Evolutionary conservation across 2,888 invertebrate genomes (phyloP), one percentile per base, ranked within the genome.

Genomic region (Polyploca ridens): DNA sequence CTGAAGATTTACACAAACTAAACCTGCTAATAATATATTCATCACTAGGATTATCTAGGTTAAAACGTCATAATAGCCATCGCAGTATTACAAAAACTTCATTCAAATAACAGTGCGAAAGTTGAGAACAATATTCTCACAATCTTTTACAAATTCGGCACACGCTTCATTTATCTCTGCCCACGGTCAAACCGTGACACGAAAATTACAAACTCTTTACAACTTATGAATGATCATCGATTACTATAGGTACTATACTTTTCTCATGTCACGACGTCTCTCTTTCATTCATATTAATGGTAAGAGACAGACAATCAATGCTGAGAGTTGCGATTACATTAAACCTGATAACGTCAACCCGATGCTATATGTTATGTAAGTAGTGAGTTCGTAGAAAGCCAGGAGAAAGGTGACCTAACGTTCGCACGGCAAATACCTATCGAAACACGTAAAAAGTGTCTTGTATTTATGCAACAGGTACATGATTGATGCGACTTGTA

Each of bases 391-490:
- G 81, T 90, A 89, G 90, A 90, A 90, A 90, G 90, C 77, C 16
- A 54, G 79, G 80, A 84, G 85, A 88, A 90, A 90, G 90, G 88
- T 85, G 79, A 80, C 70, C 74, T 68, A 74, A 75, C 72, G 76
- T 78, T 74, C 75, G 78, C 81, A 76, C 75, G 70, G 79, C 82
- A 78, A 83, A 86, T 78, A 54, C 54, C 54, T 54, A 84, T 83
- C 76, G 77, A 76, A 74, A 74, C 76, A 64, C 60, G 71, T 63
- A 63, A 73, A 61, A 76, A 72, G 83, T 84, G 84, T 83, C 81
- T 73, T 38, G 81, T 73, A 69, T 76, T 84, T 83, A 83, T 79
- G 83, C 78, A 83, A 84, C 70, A 62, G 71, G 70, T 73, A 80
- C 70, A 68, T 70, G 69, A 69, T 72, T 69, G 69, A 72, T 70